Evolutionary conservation across 2,797 vertebrate genomes (phyloP).

Genomic region (Natrix natrix): DNA sequence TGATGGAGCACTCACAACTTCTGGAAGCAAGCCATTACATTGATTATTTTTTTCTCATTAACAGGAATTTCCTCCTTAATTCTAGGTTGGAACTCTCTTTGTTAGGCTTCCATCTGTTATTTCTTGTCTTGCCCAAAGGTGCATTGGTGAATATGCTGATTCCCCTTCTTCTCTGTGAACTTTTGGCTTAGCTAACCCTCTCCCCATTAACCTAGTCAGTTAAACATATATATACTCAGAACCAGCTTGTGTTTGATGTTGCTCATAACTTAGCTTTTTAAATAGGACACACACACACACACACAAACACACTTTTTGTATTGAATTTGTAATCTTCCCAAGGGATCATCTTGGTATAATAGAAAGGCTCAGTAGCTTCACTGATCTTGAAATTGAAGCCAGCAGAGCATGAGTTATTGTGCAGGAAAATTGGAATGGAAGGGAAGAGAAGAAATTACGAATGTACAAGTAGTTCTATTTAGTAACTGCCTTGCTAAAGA

Average conservation of each 20-base stretch:
- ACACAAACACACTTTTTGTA: background rate
- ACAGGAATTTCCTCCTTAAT: background rate
- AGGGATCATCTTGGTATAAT: background rate
- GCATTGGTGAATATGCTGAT: background rate
- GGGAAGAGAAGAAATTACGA: background rate
- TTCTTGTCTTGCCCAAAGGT: background rate
- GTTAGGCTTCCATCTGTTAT: background rate
- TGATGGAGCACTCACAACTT: background rate
- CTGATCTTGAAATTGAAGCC: background rate
- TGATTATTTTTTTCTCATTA: background rate
- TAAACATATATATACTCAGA: background rate
- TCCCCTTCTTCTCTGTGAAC: background rate
- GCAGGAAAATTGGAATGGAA: background rate
- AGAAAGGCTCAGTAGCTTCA: background rate
- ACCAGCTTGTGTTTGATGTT: background rate
- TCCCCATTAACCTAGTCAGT: background rate
- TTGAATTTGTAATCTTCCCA: background rate
- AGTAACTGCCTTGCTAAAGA: background rate
- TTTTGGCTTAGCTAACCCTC: background rate
- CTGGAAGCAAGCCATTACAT: background rate
- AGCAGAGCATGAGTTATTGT: background rate
- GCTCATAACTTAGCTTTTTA: background rate
- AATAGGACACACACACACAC: background rate
- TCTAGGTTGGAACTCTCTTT: background rate
- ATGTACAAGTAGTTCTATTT: background rate